These are phyloP conservation scores for Todus mexicanus DNA, from an alignment of 2,797 vertebrate species.

Conservation along the genomic window DNA sequence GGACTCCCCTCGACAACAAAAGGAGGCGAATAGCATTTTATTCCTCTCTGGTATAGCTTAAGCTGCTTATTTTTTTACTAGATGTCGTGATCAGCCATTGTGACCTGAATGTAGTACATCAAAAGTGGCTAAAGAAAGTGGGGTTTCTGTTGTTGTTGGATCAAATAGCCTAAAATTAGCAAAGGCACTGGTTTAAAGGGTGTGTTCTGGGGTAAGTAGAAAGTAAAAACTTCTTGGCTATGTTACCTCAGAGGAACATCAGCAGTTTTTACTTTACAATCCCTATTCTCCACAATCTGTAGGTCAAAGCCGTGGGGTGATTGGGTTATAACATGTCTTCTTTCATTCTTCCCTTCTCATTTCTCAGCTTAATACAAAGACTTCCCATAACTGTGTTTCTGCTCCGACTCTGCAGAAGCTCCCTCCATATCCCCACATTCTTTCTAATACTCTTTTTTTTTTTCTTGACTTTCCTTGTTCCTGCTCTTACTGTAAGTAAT, in stretches of 20 bases:
- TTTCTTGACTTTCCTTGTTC: constrained; percentile 42
- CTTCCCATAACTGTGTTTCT: neutral
- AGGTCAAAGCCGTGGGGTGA: neutral
- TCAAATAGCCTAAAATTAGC: neutral
- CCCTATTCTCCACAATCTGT: neutral
- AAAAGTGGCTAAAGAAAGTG: neutral
- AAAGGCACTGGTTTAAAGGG: neutral
- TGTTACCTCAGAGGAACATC: neutral
- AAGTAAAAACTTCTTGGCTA: constrained; percentile 29
- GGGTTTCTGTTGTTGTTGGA: neutral
- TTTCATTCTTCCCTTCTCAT: constrained; percentile 31
- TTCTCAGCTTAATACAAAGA: constrained; percentile 13
- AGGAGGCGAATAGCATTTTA: neutral
- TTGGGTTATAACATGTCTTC: neutral
- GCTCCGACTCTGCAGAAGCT: constrained; percentile 8
- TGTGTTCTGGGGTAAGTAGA: constrained; percentile 50
- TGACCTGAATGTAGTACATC: neutral
- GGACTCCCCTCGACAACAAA: neutral
- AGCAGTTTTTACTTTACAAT: constrained; percentile 31
- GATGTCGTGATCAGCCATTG: neutral
- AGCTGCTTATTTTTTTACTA: neutral
- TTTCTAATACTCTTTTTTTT: constrained; percentile 40
- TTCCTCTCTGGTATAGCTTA: neutral
- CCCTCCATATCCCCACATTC: constrained; percentile 5
- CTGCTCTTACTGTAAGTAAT: constrained; percentile 57